Evolutionary conservation across 2,113 vertebrate species (phyloP), one percentile per base, ranked within the genome.

Genomic region (Cryptomyrus ogoouensis): DNA sequence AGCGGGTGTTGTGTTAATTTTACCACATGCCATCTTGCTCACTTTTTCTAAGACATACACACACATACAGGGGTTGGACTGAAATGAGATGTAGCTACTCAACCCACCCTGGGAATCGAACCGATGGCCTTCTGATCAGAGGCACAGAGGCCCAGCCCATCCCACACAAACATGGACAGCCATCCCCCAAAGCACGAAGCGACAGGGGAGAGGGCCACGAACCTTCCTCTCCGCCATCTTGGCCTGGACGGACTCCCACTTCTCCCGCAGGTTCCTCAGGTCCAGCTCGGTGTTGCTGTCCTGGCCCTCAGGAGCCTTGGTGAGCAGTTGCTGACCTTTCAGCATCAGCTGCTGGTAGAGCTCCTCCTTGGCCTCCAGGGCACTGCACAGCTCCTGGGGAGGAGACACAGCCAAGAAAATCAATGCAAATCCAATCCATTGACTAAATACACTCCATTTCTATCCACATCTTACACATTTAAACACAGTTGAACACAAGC

Each of bases 141-240:
- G 62, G n/a, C 62, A 27, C n/a, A 10, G 58, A 66, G 58, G 62
- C 27, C n/a, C 62, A 70, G 62, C 10, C 62, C 62, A 13, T 70
- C 27, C 62, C 62, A 13, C 8, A 27, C 27, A 31, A 12, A 80
- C 35, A 42, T 42, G 35, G 17, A 42, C 31, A 19, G 74, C 12
- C 74, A 7, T 2, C 17, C 74, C 74, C 35, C 35, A 15, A 15
- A 42, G 13, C 12, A 35, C 19, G 74, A 42, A 19, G 35, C n/a
- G 3, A 80, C 74, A 80, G 13, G 35, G 35, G 2, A 42, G 35
- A 19, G 17, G 35, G 31, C 4, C 35, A 3, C 91, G 50, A 95
- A 99, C 98, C 95, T 98, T 99, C 95, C 97, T 98, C 93, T 99
- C 98, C 31, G 94, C 92, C 90, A 98, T 96, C 93, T 99, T 99